phyloP scores from a whole-genome alignment of 1,140 invertebrate genomes.

The Drosophila subpulchrella region DNA sequence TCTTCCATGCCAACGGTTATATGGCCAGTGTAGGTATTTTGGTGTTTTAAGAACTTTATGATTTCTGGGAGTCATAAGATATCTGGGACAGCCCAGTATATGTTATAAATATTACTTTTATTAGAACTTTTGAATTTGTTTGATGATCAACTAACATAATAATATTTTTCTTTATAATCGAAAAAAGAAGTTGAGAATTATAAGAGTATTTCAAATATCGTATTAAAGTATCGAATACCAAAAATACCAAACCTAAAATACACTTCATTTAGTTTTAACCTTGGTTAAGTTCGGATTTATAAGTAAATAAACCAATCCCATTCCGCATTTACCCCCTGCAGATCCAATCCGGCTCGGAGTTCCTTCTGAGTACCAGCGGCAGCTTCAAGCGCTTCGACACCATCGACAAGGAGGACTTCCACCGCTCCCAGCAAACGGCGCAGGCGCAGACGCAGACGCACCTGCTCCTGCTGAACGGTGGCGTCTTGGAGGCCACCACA shows the following conservation, averaged over 20 bases:
- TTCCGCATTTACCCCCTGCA: slow-evolving; percentile 48
- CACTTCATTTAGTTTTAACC: too few species aligned
- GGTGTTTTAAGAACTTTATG: too few species aligned
- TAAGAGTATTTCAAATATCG: too few species aligned
- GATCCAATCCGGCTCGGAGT: slow-evolving; percentile 89
- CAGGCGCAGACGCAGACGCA: slow-evolving; percentile 16
- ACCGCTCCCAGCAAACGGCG: slow-evolving; percentile 46
- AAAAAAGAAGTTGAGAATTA: too few species aligned
- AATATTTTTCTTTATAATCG: too few species aligned
- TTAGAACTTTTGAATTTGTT: too few species aligned
- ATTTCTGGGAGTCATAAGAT: not conserved
- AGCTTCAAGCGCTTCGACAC: slow-evolving; percentile 90
- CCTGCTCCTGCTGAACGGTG: slow-evolving; percentile 29
- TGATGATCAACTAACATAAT: too few species aligned
- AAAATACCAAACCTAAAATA: too few species aligned
- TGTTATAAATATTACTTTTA: too few species aligned
- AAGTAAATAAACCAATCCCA: too few species aligned
- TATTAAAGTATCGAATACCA: too few species aligned
- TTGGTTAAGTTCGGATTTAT: too few species aligned
- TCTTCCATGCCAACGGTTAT: slow-evolving; percentile 88
- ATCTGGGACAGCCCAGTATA: not conserved
- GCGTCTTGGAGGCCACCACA: slow-evolving; percentile 68
- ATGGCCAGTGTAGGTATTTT: slow-evolving; percentile 85
- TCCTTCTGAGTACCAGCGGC: slow-evolving; percentile 87
- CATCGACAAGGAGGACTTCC: slow-evolving; percentile 85